phyloP scores from a whole-genome alignment of 2,797 vertebrate genomes.

The Falco cherrug region DNA sequence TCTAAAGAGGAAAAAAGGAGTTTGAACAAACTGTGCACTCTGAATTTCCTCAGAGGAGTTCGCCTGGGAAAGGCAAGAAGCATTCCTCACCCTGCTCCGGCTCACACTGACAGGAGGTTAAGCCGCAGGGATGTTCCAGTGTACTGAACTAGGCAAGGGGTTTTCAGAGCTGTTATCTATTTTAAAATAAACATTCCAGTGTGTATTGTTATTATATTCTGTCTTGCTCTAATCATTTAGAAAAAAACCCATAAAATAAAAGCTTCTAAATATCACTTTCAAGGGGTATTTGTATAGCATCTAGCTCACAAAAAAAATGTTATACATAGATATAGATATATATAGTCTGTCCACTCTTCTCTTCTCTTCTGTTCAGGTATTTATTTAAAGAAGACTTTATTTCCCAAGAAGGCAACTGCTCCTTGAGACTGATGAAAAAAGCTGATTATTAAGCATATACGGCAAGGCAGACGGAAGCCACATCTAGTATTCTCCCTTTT shows the following conservation, averaged over 20 bases:
- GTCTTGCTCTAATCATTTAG: not conserved
- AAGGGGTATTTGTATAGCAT: not conserved
- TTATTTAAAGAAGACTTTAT: constrained; percentile 3
- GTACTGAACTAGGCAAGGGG: constrained; percentile 19
- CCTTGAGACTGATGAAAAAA: not conserved
- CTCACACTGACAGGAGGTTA: constrained; percentile 62
- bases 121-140: constrained; percentile 18
- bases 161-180: constrained; percentile 52
- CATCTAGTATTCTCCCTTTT: not conserved
- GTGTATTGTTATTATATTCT: constrained; percentile 34
- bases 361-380: constrained; percentile 1
- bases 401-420: not conserved
- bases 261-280: not conserved
- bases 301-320: not conserved
- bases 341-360: not conserved
- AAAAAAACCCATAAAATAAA: not conserved
- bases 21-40: constrained; percentile 27
- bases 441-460: not conserved
- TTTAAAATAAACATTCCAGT: constrained; percentile 62
- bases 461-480: not conserved
- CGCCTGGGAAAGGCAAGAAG: constrained; percentile 35
- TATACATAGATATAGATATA: too few relatives aligned
- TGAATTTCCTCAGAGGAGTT: constrained; percentile 45
- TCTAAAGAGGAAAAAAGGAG: constrained; percentile 26
- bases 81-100: constrained; percentile 43